phyloP scores from a whole-genome alignment of 1,140 invertebrate species.

The Myzus persicae region DNA sequence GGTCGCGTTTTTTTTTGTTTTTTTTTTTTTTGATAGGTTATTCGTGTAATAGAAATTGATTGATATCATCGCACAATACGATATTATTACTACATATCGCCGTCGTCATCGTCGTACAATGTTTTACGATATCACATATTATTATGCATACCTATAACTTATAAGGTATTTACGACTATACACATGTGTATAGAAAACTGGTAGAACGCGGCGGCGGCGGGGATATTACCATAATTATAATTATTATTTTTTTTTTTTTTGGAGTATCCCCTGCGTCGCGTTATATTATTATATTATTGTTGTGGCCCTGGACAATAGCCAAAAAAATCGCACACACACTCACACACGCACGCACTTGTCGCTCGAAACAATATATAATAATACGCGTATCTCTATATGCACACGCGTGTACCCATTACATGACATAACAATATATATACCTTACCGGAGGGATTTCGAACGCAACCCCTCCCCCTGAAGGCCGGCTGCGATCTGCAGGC shows the following conservation, averaged over 20 bases:
- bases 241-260: background rate
- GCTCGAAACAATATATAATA: constrained; percentile 3
- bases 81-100: background rate
- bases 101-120: background rate
- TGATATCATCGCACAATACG: background rate
- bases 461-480: background rate
- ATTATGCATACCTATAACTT: background rate
- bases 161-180: background rate
- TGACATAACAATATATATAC: background rate
- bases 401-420: background rate
- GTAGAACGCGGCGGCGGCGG: background rate
- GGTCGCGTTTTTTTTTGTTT: background rate
- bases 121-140: background rate
- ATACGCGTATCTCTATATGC: background rate
- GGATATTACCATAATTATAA: background rate
- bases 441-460: background rate
- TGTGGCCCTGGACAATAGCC: background rate
- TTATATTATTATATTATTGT: background rate
- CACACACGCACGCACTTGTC: constrained; percentile 25
- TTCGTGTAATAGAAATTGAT: constrained; percentile 9
- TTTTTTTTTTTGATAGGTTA: no score
- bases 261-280: background rate
- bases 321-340: background rate
- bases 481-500: background rate
- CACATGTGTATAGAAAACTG: background rate